Base-by-base conservation (phyloP, 1,140 invertebrate genomes). In the Polypedilum pembai region DNA sequence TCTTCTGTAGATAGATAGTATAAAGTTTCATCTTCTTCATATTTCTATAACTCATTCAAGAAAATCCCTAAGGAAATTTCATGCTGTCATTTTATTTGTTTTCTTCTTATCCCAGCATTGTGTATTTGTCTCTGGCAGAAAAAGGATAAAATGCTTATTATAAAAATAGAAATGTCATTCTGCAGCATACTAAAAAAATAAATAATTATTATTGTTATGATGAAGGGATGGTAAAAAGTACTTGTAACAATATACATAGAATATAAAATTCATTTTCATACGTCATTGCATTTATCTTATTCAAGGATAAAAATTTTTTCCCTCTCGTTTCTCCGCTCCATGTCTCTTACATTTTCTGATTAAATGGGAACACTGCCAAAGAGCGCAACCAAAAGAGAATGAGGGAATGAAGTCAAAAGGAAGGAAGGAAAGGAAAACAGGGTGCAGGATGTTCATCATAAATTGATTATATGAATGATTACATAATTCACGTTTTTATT, bases 391-490 rank as follows among this genome's bases (percentile, higher is more conserved):
- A 15, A n/a, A 3, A 56, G 45, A 8, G n/a, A 56, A 12, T n/a
- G n/a, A 56, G 41, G 1, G 15, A 15, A 45, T 8, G 41, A 45
- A 45, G 15, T 12, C 2, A 45, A 45, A 45, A 45, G 41, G 15
- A 45, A 45, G 8, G 15, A 12, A 15, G n/a, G 10, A 56, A 56
- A 12, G 45, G 45, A n/a, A 56, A 56, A 56, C 12, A 56, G 12
- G 45, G n/a, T 12, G n/a, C 12, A n/a, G 45, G 45, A 56, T 56
- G 45, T 56, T 12, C 45, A 56, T 56, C 8, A 56, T 56, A 56
- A 56, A 56, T 56, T 56, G 45, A 56, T 56, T 56, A 56, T n/a
- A 56, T 56, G 45, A n/a, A 56, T 56, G 45, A 56, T 56, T 56
- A 56, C 45, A 56, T 56, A 56, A 56, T 4, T n/a, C 12, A n/a